Conservation (phyloP, 1,140 invertebrate genomes). For the Drosophila burlai region DNA sequence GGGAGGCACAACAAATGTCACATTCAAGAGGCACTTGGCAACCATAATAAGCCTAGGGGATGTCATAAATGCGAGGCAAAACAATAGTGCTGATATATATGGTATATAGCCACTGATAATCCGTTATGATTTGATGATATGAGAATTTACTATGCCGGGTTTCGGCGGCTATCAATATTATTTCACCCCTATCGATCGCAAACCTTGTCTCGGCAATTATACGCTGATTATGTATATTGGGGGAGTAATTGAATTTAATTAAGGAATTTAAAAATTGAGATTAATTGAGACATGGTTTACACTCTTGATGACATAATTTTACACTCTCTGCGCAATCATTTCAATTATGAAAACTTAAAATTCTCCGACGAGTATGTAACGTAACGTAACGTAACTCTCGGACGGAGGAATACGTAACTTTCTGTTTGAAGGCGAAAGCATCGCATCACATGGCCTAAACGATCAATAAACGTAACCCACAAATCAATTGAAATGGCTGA, state of each 20-base stretch:
- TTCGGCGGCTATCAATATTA: conserved; percentile 3
- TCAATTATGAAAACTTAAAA: conserved; percentile 29
- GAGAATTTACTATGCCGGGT: conserved; percentile 2
- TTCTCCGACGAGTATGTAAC: conserved; percentile 45
- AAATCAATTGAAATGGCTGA: conserved; percentile 76
- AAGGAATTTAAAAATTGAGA: conserved; percentile 51
- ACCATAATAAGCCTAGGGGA: conserved; percentile 15
- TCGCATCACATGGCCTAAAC: conserved; percentile 23
- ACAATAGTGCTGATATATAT: conserved; percentile 18
- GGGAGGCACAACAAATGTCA: conserved; percentile 20
- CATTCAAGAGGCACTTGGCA: conserved; percentile 40
- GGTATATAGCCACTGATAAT: conserved; percentile 43
- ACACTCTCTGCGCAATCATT: conserved; percentile 10
- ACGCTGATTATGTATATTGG: conserved; percentile 57
- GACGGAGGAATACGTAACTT: not conserved
- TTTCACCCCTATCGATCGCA: conserved; percentile 36
- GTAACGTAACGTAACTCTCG: conserved; percentile 8
- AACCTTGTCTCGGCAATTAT: conserved; percentile 30
- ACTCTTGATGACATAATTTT: conserved; percentile 29
- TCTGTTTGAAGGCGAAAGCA: conserved; percentile 19
- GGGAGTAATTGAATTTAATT: conserved; percentile 73
- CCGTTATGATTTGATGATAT: conserved; percentile 42
- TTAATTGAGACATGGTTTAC: conserved; percentile 63
- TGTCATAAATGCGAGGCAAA: conserved; percentile 21
- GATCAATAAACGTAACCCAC: conserved; percentile 60